A percentile compares a stretch with the other conserved stretches of the same genome.
Conservation (phyloP, 2,113 vertebrate genomes). For the Pseudorectes ferrugineus region DNA sequence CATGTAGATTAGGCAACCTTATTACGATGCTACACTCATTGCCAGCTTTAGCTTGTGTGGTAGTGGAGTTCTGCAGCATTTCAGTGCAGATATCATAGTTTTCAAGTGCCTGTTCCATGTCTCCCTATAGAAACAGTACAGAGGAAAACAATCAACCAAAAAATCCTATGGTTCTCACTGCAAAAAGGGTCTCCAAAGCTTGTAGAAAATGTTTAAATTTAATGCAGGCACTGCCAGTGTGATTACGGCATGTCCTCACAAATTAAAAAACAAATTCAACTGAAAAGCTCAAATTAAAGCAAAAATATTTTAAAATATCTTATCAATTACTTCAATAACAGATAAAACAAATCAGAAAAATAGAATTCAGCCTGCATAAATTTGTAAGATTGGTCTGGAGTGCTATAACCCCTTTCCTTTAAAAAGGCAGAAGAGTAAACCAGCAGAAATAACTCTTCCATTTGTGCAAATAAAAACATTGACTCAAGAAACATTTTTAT, state of each 20-base stretch:
- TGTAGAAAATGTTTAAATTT: not conserved
- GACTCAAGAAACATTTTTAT: not conserved
- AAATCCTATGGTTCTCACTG: not conserved
- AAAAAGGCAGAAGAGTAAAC: not conserved
- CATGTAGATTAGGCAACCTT: constrained; percentile 85
- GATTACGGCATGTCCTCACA: not conserved
- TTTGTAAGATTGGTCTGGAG: not conserved
- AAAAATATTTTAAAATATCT: not conserved
- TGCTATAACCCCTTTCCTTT: not conserved
- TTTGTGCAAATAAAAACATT: not conserved
- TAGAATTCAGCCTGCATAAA: not conserved
- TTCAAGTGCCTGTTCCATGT: constrained; percentile 95
- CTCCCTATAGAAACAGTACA: constrained; percentile 75
- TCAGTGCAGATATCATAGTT: constrained; percentile 93
- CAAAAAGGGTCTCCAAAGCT: not conserved
- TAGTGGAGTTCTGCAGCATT: constrained; percentile 78
- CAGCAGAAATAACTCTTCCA: not conserved
- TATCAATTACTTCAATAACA: not conserved
- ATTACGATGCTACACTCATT: constrained; percentile 70
- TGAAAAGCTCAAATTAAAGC: not conserved
- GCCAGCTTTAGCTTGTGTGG: constrained; percentile 39
- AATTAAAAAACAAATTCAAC: not conserved
- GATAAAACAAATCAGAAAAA: not conserved
- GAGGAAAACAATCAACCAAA: not conserved
- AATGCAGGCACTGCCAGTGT: not conserved